Evolutionary conservation across 2,888 invertebrate genomes (phyloP).

Genomic region (Caenorhabditis wallacei): DNA sequence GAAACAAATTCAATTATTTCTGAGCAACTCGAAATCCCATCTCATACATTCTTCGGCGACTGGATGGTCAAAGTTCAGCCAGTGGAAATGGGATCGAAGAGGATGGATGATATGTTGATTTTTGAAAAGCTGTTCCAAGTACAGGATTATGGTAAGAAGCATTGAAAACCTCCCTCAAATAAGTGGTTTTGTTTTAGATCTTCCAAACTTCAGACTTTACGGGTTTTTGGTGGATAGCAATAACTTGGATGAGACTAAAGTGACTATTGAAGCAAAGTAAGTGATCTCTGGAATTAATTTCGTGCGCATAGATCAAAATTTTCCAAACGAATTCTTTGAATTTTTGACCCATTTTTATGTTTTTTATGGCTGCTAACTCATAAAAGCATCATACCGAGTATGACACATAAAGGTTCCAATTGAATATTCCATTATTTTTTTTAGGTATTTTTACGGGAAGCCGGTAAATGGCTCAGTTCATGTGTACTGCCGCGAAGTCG

Average conservation of each 20-base stretch:
- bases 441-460: slow-evolving; percentile 56
- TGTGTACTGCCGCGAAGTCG: slow-evolving; percentile 49
- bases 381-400: background rate
- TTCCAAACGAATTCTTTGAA: background rate
- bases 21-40: slow-evolving; percentile 71
- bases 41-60: slow-evolving; percentile 75
- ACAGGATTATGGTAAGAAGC: slow-evolving; percentile 63
- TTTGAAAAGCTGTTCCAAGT: slow-evolving; percentile 65
- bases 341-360: background rate
- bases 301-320: background rate
- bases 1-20: slow-evolving; percentile 58
- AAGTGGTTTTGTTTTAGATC: slow-evolving; percentile 50
- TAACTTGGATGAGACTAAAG: slow-evolving; percentile 36
- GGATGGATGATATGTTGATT: slow-evolving; percentile 46
- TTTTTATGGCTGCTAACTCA: background rate
- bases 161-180: background rate
- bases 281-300: background rate
- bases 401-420: background rate
- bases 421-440: slow-evolving; percentile 27
- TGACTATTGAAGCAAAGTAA: slow-evolving; percentile 59
- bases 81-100: slow-evolving; percentile 22
- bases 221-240: slow-evolving; percentile 40
- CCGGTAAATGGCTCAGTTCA: slow-evolving; percentile 52
- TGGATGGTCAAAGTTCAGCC: slow-evolving; percentile 73
- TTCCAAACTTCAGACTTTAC: slow-evolving; percentile 62